phyloP scores from a whole-genome alignment of 2,113 vertebrate genomes.

The Mormoops blainvillei region DNA sequence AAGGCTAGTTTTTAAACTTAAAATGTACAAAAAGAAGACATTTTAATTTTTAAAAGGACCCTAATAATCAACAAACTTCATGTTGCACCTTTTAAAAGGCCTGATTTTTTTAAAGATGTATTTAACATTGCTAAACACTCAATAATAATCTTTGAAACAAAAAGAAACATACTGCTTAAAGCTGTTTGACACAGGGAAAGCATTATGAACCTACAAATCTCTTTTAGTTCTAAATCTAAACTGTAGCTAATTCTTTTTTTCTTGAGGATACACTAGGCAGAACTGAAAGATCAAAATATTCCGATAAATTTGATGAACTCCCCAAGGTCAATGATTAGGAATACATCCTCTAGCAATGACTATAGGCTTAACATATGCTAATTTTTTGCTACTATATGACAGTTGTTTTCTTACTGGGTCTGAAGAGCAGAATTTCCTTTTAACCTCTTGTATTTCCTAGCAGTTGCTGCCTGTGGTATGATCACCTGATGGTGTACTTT shows the following conservation, averaged over 20 bases:
- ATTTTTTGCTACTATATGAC: background rate
- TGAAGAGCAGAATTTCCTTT: constrained; percentile 29
- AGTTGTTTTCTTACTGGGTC: background rate
- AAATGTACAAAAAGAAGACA: background rate
- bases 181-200: background rate
- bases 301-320: background rate
- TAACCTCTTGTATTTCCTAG: background rate
- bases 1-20: background rate
- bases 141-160: background rate
- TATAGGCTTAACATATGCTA: background rate
- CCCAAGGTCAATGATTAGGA: background rate
- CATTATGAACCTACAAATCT: background rate
- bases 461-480: background rate
- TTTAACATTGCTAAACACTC: background rate
- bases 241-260: background rate
- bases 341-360: background rate
- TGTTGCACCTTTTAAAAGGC: background rate
- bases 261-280: background rate
- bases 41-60: constrained; percentile 9
- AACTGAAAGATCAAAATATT: background rate
- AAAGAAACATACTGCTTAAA: background rate
- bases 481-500: background rate
- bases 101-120: background rate
- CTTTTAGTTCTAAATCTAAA: background rate
- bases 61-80: background rate